These are phyloP conservation scores for Ceratosolen fusciceps DNA, from an alignment of 1,140 invertebrate genomes.

Conservation along the genomic window DNA sequence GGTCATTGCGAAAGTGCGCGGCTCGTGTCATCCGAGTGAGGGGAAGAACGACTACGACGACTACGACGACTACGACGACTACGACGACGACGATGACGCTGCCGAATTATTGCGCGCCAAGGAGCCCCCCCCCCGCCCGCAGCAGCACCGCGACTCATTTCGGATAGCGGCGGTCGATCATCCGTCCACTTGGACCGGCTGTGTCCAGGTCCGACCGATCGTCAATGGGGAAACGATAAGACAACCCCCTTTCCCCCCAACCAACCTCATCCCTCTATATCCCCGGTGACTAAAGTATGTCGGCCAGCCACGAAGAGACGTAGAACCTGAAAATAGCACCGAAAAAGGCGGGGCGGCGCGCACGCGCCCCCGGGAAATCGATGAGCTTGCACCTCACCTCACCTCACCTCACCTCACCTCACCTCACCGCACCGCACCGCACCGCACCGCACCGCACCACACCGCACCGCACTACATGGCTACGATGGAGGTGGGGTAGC, in stretches of 20 bases:
- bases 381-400: no score
- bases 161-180: neutral
- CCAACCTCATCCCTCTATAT: no score
- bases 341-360: neutral
- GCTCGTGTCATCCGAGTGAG: neutral
- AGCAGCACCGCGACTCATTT: no score
- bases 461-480: neutral
- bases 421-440: neutral
- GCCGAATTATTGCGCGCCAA: neutral
- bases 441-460: neutral
- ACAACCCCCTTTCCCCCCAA: no score
- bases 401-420: no score
- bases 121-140: no score
- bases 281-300: no score
- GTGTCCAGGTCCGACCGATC: neutral
- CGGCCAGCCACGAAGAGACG: no score
- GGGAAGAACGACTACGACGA: neutral
- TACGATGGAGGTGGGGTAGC: neutral
- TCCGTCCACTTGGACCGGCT: neutral
- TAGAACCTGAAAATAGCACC: constrained; percentile 1
- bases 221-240: no score
- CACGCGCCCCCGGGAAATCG: neutral
- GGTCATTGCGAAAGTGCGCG: neutral
- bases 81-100: neutral
- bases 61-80: neutral